Conservation (phyloP, 2,113 vertebrate genomes). For the Hippoglossus stenolepis region DNA sequence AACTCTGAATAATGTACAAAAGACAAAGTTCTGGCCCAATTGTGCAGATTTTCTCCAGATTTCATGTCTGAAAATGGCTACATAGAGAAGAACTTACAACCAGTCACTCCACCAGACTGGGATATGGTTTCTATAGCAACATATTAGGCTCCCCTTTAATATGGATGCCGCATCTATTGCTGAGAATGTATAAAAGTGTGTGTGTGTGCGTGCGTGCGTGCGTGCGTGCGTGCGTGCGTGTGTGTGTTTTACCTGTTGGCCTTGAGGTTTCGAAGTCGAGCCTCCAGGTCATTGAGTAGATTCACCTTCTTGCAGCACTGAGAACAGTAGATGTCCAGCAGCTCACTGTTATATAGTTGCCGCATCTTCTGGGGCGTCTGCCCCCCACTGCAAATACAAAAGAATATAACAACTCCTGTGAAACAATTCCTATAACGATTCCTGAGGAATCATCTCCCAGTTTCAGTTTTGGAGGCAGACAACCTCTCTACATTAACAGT, state of each 20-base stretch:
- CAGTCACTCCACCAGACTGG: not conserved
- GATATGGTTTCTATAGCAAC: slow-evolving; percentile 44
- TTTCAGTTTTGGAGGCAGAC: no score
- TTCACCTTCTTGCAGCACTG: slow-evolving; percentile 99
- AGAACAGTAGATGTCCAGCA: slow-evolving; percentile 94
- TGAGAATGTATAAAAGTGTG: slow-evolving; percentile 9
- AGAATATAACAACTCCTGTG: not conserved
- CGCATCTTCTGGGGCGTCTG: slow-evolving; percentile 93
- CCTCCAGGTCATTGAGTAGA: slow-evolving; percentile 95
- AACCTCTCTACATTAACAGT: no score
- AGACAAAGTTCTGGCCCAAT: no score
- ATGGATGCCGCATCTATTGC: slow-evolving; percentile 22
- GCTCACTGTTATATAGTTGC: slow-evolving; percentile 87
- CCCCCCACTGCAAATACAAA: slow-evolving; percentile 83
- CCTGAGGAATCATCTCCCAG: no score
- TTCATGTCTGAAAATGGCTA: no score
- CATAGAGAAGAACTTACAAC: no score
- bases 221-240: not conserved
- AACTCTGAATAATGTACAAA: no score
- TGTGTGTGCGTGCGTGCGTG: not conserved
- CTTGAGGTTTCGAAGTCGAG: slow-evolving; percentile 93
- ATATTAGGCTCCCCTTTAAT: slow-evolving; percentile 27
- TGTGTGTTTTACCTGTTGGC: slow-evolving; percentile 87
- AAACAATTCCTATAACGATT: no score
- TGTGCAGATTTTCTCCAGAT: no score